Percentiles rank a stretch among this genome's conserved stretches.
These are phyloP conservation scores for Zaprionus camerounensis DNA, from an alignment of 1,140 invertebrate genomes.

Conservation along the genomic window DNA sequence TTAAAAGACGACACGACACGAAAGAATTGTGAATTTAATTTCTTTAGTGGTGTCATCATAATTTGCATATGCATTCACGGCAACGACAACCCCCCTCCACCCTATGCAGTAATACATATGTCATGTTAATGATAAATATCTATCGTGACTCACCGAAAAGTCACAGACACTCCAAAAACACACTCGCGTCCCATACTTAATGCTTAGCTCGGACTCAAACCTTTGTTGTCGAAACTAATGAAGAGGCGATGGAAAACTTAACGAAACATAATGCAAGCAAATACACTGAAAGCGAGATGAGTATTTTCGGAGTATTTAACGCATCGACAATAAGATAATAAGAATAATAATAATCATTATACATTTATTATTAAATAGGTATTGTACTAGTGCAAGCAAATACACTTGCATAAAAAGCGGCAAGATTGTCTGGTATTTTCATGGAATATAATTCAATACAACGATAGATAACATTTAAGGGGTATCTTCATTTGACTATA, in stretches of 20 bases:
- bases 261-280: background rate
- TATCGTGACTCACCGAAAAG: slow-evolving; percentile 25
- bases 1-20: no score
- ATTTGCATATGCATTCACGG: slow-evolving; percentile 23
- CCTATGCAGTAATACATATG: background rate
- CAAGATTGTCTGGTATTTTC: no score
- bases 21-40: background rate
- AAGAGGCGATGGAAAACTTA: background rate
- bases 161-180: background rate
- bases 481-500: no score
- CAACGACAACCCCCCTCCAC: background rate
- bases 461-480: no score
- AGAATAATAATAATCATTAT: no score
- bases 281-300: background rate
- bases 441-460: no score
- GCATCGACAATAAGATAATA: background rate
- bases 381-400: no score
- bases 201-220: slow-evolving; percentile 29
- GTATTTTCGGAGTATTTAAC: background rate
- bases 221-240: slow-evolving; percentile 1
- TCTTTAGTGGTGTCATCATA: slow-evolving; percentile 16
- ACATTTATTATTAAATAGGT: no score
- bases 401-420: no score
- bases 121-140: slow-evolving; percentile 5
- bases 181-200: slow-evolving; percentile 11